Percentiles rank a stretch among this genome's conserved stretches.
phyloP scores from a whole-genome alignment of 2,113 vertebrate species.

The Hemibagrus wyckioides region DNA sequence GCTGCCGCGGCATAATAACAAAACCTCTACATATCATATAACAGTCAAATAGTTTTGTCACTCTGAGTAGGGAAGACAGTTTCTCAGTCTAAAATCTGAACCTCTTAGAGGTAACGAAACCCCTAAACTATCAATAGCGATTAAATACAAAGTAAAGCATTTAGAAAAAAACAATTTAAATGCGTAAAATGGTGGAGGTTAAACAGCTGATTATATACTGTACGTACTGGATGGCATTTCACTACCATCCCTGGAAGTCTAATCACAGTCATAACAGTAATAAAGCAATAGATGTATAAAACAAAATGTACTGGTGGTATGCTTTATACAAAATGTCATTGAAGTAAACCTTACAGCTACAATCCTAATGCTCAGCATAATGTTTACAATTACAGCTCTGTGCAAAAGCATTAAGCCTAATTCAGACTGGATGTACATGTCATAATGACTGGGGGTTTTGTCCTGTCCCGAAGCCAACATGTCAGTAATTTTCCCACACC shows the following conservation, averaged over 20 bases:
- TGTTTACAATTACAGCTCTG: conserved; percentile 14
- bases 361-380: conserved; percentile 11
- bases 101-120: conserved; percentile 12
- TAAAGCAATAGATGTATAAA: background rate
- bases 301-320: background rate
- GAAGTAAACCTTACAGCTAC: background rate
- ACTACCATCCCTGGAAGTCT: conserved; percentile 8
- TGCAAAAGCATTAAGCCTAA: background rate
- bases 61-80: conserved; percentile 43
- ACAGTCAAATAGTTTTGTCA: conserved; percentile 39
- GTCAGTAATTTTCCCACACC: background rate
- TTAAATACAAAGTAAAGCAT: conserved; percentile 6
- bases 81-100: background rate
- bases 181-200: conserved; percentile 6
- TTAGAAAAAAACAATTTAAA: conserved; percentile 4
- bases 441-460: background rate
- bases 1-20: conserved; percentile 15
- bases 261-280: conserved; percentile 42
- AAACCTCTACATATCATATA: conserved; percentile 16
- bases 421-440: background rate
- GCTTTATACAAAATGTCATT: background rate
- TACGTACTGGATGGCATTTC: conserved; percentile 31
- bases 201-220: conserved; percentile 33
- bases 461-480: background rate
- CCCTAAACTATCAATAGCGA: background rate